Evolutionary conservation across 2,888 invertebrate species (phyloP), one percentile per base, ranked within the genome.

Genomic region (Syrphus vitripennis): DNA sequence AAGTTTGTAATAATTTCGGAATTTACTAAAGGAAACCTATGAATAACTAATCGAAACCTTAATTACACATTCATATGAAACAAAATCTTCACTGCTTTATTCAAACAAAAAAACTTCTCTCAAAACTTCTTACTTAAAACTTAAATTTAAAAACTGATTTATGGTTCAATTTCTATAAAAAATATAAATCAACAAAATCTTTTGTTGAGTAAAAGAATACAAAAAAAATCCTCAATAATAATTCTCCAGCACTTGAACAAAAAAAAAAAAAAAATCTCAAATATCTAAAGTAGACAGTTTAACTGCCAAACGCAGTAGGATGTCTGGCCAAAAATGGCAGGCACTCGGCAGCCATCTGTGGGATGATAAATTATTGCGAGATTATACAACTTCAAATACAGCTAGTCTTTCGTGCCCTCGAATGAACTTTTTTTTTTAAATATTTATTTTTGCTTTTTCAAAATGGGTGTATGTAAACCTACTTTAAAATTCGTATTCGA

Each of bases 371-470:
- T 65, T 65, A 65, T 65, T 42, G 21, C 31, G 2, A 48, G 45
- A 65, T 65, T 65, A 65, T 65, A 65, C 63, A 65, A 45, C 63
- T 45, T 45, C 29, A 48, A 65, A 65, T 31, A n/a, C n/a, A n/a
- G n/a, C n/a, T n/a, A 48, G 31, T 21, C 31, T 16, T 48, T 65
- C 48, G 31, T 29, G 48, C 48, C 21, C 9, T 19, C 16, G 24
- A 63, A 63, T 6, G 31, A n/a, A 31, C 16, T 16, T 19, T 12
- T n/a, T 55, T 55, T 29, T 29, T 10, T 55, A 4, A 26, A 29
- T 3, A 29, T 29, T 55, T 31, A 16, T 55, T 55, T 19, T 31
- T 21, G 19, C 14, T 61, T 7, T 24, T 37, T n/a, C 9, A 2
- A 24, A 61, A 40, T 19, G 57, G 4, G 0, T 16, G 16, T 26